These are phyloP conservation scores for Aphelocoma coerulescens DNA, from an alignment of 2,113 vertebrate genomes.

Conservation along the genomic window DNA sequence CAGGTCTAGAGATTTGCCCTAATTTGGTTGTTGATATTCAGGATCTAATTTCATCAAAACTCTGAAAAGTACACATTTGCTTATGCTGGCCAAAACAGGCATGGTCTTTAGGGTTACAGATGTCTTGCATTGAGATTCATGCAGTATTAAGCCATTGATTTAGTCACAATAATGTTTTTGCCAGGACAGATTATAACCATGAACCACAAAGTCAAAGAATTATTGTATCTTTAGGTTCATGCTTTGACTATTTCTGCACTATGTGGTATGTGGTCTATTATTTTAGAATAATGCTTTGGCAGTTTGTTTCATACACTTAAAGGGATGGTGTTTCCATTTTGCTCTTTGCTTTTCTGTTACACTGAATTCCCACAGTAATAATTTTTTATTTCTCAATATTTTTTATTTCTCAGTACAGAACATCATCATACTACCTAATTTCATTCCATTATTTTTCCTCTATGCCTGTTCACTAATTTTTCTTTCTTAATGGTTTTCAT, in stretches of 20 bases:
- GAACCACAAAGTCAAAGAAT: slow-evolving; percentile 1
- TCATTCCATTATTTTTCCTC: background rate
- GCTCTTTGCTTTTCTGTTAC: background rate
- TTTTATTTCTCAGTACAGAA: background rate
- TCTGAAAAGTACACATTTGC: slow-evolving; percentile 8
- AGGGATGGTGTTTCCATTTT: background rate
- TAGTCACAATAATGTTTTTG: background rate
- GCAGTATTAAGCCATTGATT: background rate
- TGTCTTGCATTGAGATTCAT: background rate
- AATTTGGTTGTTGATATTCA: slow-evolving; percentile 2
- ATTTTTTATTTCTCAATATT: background rate
- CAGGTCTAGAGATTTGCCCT: background rate
- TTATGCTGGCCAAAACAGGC: background rate
- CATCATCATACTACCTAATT: background rate
- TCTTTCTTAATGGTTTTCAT: background rate
- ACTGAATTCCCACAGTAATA: background rate
- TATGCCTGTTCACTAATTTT: background rate
- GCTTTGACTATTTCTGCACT: background rate
- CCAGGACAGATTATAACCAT: slow-evolving; percentile 14
- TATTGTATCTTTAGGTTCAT: background rate
- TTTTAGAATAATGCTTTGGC: background rate
- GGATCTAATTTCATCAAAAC: slow-evolving; percentile 16
- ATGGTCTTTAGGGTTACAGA: background rate
- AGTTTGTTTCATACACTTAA: background rate
- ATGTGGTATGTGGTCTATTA: background rate